These are phyloP conservation scores for Hydra vulgaris DNA, from an alignment of 30 jellyfish, hydroid and myxozoan species.

Conservation along the genomic window DNA sequence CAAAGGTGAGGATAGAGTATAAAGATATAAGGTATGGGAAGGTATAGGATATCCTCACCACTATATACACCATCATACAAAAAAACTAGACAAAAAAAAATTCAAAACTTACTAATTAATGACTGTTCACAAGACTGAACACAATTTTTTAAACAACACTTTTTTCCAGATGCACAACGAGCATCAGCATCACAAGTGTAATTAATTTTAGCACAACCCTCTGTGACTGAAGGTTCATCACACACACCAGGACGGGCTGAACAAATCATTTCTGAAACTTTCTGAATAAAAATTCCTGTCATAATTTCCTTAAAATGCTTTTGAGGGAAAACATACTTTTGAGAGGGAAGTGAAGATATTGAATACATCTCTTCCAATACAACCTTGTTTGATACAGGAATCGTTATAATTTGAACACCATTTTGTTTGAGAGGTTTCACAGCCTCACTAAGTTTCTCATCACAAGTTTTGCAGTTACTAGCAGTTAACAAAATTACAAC, in stretches of 20 bases:
- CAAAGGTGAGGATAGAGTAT: no score
- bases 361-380: conserved; percentile 37
- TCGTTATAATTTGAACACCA: conserved; percentile 73
- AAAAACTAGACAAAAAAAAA: no score
- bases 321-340: conserved; percentile 21
- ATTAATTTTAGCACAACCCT: conserved; percentile 44
- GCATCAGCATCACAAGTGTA: conserved; percentile 66
- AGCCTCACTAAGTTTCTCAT: conserved; percentile 63
- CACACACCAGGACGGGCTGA: conserved; percentile 89
- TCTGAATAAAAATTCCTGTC: conserved; percentile 55
- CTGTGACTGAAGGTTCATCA: conserved; percentile 37
- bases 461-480: conserved; percentile 66
- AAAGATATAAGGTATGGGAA: no score
- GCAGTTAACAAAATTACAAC: conserved; percentile 70
- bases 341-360: conserved; percentile 61
- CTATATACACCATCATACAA: no score
- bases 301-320: conserved; percentile 24
- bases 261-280: conserved; percentile 60
- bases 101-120: conserved; percentile 17
- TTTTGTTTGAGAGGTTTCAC: conserved; percentile 57
- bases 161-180: conserved; percentile 68
- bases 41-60: no score
- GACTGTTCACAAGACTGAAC: conserved; percentile 62
- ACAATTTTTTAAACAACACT: conserved; percentile 87
- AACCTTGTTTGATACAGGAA: conserved; percentile 56